Percentiles rank a stretch among this genome's conserved stretches.
Evolutionary conservation across 2,888 invertebrate species (phyloP).

Genomic region (Gymnocheta viridis): DNA sequence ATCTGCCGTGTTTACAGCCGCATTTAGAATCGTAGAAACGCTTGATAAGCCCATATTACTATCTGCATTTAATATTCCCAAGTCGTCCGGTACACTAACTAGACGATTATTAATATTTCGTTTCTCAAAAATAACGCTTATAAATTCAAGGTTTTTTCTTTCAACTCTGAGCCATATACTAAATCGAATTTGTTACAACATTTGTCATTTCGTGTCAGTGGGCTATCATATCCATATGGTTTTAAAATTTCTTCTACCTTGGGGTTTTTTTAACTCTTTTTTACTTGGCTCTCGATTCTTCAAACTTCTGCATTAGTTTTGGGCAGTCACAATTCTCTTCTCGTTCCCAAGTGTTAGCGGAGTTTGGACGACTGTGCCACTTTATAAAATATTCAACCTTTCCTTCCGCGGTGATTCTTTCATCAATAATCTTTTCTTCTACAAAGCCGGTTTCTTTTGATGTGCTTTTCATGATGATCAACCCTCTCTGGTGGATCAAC

Average conservation of each 20-base stretch:
- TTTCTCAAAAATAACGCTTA: constrained; percentile 86
- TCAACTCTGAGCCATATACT: constrained; percentile 85
- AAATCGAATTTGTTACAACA: constrained; percentile 86
- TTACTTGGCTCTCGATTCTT: constrained; percentile 85
- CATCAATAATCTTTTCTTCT: constrained; percentile 95
- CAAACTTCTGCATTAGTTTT: constrained; percentile 92
- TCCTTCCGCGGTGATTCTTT: constrained; percentile 86
- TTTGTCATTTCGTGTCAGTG: constrained; percentile 92
- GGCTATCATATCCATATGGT: constrained; percentile 91
- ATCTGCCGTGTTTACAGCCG: constrained; percentile 53
- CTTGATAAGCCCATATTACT: constrained; percentile 43
- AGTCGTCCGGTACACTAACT: constrained; percentile 78
- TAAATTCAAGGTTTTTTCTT: constrained; percentile 85
- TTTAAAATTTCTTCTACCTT: constrained; percentile 85
- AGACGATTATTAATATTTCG: constrained; percentile 79
- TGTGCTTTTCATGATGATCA: constrained; percentile 75
- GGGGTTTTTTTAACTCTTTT: constrained; percentile 83
- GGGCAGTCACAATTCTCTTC: constrained; percentile 96
- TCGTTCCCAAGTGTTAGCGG: constrained; percentile 98
- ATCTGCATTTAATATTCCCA: constrained; percentile 72
- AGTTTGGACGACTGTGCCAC: constrained; percentile 91
- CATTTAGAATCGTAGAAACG: constrained; percentile 28
- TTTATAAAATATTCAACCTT: constrained; percentile 88
- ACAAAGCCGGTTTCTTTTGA: constrained; percentile 85
- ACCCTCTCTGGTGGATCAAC: no score